phyloP scores from a whole-genome alignment of 2,888 invertebrate species.

The Leptopterna dolabrata region DNA sequence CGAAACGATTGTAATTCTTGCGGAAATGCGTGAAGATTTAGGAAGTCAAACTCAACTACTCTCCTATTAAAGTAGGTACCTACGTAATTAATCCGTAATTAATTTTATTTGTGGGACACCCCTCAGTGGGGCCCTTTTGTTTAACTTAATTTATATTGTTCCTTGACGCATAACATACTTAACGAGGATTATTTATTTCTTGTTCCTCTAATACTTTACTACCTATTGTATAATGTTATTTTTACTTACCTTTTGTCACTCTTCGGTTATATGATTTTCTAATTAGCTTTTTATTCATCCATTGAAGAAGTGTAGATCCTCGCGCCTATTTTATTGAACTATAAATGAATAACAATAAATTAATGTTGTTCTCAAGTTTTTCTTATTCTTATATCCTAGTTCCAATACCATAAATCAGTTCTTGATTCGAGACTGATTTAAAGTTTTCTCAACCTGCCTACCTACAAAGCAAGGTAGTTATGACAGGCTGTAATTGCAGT shows the following conservation, averaged over 20 bases:
- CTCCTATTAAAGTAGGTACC: neutral
- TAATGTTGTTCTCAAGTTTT: neutral
- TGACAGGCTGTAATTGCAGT: too few species aligned
- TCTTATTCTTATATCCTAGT: neutral
- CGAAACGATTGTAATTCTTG: neutral
- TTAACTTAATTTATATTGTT: neutral
- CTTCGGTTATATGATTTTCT: neutral
- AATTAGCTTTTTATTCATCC: neutral
- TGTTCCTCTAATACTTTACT: neutral
- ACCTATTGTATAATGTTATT: neutral
- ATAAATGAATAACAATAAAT: neutral
- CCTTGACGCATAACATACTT: slow-evolving; percentile 3
- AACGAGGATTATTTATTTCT: neutral
- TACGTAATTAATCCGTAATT: neutral
- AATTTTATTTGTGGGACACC: too few species aligned
- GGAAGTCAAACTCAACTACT: neutral
- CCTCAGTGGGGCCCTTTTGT: too few species aligned
- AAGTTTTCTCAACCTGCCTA: too few species aligned
- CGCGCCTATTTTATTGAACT: neutral
- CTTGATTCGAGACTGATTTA: too few species aligned
- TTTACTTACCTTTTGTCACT: neutral
- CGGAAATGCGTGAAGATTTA: neutral
- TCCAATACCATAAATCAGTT: neutral
- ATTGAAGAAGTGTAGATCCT: slow-evolving; percentile 1
- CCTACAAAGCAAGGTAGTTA: too few species aligned